Percentiles rank a stretch among this genome's conserved stretches.
These are phyloP conservation scores for Hyles vespertilio DNA, from an alignment of 1,140 invertebrate genomes.

Conservation along the genomic window DNA sequence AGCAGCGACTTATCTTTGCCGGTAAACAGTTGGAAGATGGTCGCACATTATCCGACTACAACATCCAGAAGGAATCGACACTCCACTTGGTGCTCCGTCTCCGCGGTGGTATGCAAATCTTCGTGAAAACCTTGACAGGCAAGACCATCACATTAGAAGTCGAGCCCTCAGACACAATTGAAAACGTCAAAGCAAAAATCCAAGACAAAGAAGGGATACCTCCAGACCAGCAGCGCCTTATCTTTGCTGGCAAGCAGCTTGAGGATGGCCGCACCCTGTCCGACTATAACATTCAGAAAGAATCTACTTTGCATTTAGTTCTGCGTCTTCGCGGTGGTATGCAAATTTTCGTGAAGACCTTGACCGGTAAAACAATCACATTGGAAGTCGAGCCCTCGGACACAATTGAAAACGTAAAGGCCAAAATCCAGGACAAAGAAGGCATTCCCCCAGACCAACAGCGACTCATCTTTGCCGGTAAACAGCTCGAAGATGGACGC, in stretches of 20 bases:
- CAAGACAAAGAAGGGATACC: conserved; percentile 14
- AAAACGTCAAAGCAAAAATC: conserved; percentile 10
- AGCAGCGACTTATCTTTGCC: conserved; percentile 11
- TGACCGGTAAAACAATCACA: conserved; percentile 8
- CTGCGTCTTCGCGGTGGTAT: conserved; percentile 9
- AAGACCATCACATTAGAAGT: conserved; percentile 10
- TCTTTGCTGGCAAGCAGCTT: conserved; percentile 14
- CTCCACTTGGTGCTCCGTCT: conserved; percentile 6
- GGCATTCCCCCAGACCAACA: conserved; percentile 12
- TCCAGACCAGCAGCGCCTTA: conserved; percentile 10
- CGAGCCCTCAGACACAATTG: conserved; percentile 11
- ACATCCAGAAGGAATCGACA: conserved; percentile 10
- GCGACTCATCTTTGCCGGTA: conserved; percentile 9
- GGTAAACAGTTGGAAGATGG: conserved; percentile 12
- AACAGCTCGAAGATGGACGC: conserved; percentile 10
- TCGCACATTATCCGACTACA: conserved; percentile 7
- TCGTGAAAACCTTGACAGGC: conserved; percentile 10
- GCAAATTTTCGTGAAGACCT: conserved; percentile 12
- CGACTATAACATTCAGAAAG: conserved; percentile 11
- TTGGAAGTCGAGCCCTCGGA: conserved; percentile 8
- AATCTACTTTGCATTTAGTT: conserved; percentile 7
- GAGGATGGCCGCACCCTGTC: conserved; percentile 9
- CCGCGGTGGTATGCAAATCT: conserved; percentile 15
- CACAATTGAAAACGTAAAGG: conserved; percentile 11
- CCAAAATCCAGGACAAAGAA: conserved; percentile 11